Percentiles rank a stretch among this genome's conserved stretches.
phyloP scores from a whole-genome alignment of 2,113 vertebrate species.

The Paramisgurnus dabryanus region DNA sequence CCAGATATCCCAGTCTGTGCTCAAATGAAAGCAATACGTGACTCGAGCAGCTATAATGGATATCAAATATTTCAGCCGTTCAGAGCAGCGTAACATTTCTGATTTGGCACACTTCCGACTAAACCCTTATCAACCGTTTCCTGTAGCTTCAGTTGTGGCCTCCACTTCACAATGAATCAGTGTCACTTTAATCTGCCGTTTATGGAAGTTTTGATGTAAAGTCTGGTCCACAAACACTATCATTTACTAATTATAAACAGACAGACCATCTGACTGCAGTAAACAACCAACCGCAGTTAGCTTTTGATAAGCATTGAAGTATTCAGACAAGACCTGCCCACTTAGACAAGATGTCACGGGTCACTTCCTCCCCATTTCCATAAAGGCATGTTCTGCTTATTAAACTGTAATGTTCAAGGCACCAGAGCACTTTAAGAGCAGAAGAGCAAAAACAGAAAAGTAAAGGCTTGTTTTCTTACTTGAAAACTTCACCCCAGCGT shows the following conservation, averaged over 20 bases:
- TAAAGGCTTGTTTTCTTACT: slow-evolving; percentile 44
- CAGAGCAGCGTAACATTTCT: background rate
- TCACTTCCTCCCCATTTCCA: background rate
- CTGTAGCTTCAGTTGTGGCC: background rate
- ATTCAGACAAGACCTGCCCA: no score
- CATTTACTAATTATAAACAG: background rate
- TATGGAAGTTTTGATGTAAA: background rate
- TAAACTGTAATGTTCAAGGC: background rate
- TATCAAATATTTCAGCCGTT: slow-evolving; percentile 6
- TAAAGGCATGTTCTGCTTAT: background rate
- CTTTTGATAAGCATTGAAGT: no score
- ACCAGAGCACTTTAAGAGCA: background rate
- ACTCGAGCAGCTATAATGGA: slow-evolving; percentile 5
- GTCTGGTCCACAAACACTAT: background rate
- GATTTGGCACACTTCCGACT: background rate
- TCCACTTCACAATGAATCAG: background rate
- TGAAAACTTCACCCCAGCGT: background rate
- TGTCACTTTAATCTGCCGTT: background rate
- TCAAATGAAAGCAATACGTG: slow-evolving; percentile 8
- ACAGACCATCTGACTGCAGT: background rate
- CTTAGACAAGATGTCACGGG: no score
- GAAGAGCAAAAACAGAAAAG: slow-evolving; percentile 9
- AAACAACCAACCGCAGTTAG: no score
- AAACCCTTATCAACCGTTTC: background rate
- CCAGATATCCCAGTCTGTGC: background rate